Conservation (phyloP, 2,113 vertebrate genomes). For the Engystomops pustulosus region DNA sequence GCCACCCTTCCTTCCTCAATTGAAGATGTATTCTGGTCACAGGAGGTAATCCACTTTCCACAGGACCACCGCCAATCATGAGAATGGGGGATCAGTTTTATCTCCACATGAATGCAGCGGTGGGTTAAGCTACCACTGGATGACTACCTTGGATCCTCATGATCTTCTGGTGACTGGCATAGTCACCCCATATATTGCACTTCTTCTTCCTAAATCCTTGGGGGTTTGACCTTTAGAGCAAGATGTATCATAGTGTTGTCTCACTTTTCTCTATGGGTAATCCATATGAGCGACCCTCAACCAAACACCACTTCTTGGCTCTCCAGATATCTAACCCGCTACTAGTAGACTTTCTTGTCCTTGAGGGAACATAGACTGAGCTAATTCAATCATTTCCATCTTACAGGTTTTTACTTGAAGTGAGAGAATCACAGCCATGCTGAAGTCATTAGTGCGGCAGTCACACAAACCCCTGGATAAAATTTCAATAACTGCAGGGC, state of each 20-base stretch:
- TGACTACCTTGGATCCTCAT: not conserved
- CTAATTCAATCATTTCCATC: slow-evolving; percentile 72
- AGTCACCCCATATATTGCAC: not conserved
- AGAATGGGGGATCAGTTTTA: too few species aligned
- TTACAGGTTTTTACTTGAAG: slow-evolving; percentile 79
- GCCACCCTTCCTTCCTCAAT: too few species aligned
- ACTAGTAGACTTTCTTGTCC: not conserved
- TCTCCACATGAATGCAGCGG: too few species aligned
- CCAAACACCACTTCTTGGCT: not conserved
- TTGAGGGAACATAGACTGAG: slow-evolving; percentile 61
- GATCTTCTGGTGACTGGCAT: not conserved
- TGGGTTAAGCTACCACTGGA: too few species aligned
- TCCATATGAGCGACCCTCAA: not conserved
- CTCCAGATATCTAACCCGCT: slow-evolving; percentile 29
- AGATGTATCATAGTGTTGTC: not conserved
- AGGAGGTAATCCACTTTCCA: too few species aligned
- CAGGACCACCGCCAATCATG: too few species aligned
- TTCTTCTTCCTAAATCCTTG: not conserved
- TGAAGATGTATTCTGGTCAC: too few species aligned
- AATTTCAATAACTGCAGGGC: slow-evolving; percentile 99
- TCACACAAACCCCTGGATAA: slow-evolving; percentile 98
- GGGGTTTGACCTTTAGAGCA: not conserved
- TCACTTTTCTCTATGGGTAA: not conserved
- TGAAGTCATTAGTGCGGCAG: slow-evolving; percentile 97
- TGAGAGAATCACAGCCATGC: slow-evolving; percentile 91